A percentile compares a stretch with the other conserved stretches of the same genome.
These are phyloP conservation scores for Athalia circularis DNA, from an alignment of 2,888 invertebrate species.

Conservation along the genomic window DNA sequence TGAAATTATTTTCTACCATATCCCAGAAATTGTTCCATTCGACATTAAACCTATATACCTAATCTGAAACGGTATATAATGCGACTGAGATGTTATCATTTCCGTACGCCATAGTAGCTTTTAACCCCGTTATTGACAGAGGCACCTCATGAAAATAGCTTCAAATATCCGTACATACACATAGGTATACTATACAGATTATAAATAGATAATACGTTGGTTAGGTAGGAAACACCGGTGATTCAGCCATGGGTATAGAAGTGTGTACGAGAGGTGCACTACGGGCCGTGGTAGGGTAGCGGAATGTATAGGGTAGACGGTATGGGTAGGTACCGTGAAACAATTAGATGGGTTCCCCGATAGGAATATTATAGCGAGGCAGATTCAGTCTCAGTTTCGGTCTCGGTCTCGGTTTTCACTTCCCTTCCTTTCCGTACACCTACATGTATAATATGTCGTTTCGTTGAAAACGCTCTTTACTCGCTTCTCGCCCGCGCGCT, in stretches of 20 bases:
- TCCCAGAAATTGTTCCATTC: too few relatives aligned
- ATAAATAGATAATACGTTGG: too few relatives aligned
- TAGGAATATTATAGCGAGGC: slow-evolving; percentile 52
- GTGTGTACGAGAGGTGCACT: too few relatives aligned
- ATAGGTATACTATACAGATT: too few relatives aligned
- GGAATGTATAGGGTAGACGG: too few relatives aligned
- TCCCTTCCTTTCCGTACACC: background rate
- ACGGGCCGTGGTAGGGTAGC: too few relatives aligned
- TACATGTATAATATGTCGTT: background rate
- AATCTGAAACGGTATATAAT: background rate
- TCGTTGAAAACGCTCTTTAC: slow-evolving; percentile 44
- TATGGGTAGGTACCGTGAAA: slow-evolving; percentile 54
- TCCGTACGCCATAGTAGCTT: slow-evolving; percentile 53
- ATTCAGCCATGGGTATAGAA: too few relatives aligned
- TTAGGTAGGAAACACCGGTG: too few relatives aligned
- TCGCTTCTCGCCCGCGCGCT: slow-evolving; percentile 46
- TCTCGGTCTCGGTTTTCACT: background rate
- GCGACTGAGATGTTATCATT: slow-evolving; percentile 63
- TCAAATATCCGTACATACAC: background rate
- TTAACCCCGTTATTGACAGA: slow-evolving; percentile 63
- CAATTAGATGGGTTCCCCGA: slow-evolving; percentile 64
- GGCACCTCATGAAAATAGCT: background rate
- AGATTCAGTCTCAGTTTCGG: slow-evolving; percentile 40
- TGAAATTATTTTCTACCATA: too few relatives aligned
- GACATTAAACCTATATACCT: too few relatives aligned